Evolutionary conservation across 2,888 invertebrate genomes (phyloP), one percentile per base, ranked within the genome.

Genomic region (Pyralis farinalis): DNA sequence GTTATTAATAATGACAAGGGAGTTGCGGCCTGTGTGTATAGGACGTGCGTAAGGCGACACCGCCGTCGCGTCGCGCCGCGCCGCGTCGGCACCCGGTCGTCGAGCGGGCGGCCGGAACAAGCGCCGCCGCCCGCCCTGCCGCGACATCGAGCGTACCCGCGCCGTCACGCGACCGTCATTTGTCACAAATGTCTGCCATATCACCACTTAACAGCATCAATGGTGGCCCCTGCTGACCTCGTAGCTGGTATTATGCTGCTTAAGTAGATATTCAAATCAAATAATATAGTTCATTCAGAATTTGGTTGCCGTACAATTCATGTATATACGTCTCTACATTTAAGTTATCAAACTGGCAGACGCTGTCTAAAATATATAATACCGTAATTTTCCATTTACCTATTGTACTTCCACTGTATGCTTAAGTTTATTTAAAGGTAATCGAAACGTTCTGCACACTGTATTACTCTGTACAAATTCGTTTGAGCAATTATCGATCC

Each of bases 1-100:
- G 74, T 74, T 69, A 69, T 75, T 78, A 71, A 74, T 75, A 72
- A 74, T 68, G 72, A 73, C 70, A 65, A 63, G 72, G 72, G 63
- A 68, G 62, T 59, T 49, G 53, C 53, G 57, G 57, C 54, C 55
- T 47, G 53, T 55, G 55, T 55, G 55, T 50, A 51, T 55, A 54
- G 51, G 49, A 49, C 45, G 59, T 44, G 55, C 22, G 70, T 71
- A 67, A 70, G 59, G 53, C 58, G 68, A 76, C 60, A 67, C 69
- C 58, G 25, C 25, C 16, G 16, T 16, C 16, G 10, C 5, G 1
- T n/a, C 9, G 8, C n/a, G 10, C 5, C 8, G 29, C 9, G 8
- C n/a, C 11, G 3, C 31, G 1, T n/a, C n/a, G n/a, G 9, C 10
- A 30, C 9, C 11, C 11, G 10, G 29, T 9, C 28, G 12, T 11